Conservation (phyloP, 2,113 vertebrate species). For the human (Homo sapiens) region DNA sequence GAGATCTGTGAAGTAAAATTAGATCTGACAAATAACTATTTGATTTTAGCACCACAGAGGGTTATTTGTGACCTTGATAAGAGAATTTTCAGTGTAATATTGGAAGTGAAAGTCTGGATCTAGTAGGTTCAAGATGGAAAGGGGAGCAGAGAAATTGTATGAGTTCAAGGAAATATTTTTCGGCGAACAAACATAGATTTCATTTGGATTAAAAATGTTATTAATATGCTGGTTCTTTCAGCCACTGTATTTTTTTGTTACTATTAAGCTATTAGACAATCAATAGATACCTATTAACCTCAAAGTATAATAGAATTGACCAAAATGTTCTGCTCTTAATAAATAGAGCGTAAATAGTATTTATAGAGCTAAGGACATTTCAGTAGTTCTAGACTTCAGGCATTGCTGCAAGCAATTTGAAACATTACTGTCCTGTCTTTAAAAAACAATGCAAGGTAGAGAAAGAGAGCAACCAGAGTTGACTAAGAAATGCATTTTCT, state of each 20-base stretch:
- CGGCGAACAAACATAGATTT: background rate
- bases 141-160: background rate
- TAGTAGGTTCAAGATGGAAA: background rate
- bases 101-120: background rate
- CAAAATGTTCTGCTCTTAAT: background rate
- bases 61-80: background rate
- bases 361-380: background rate
- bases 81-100: background rate
- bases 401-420: background rate
- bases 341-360: slow-evolving; percentile 16
- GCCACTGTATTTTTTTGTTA: background rate
- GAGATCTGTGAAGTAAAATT: background rate
- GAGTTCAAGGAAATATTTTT: background rate
- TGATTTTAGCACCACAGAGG: background rate
- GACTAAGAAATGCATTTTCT: background rate
- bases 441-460: background rate
- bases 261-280: background rate
- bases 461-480: background rate
- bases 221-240: background rate
- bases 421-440: background rate
- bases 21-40: background rate
- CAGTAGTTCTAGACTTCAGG: slow-evolving; percentile 17
- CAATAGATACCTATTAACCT: background rate
- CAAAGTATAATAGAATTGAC: background rate
- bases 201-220: background rate